Evolutionary conservation across 2,113 vertebrate genomes (phyloP).

Genomic region (Otolemur garnettii): DNA sequence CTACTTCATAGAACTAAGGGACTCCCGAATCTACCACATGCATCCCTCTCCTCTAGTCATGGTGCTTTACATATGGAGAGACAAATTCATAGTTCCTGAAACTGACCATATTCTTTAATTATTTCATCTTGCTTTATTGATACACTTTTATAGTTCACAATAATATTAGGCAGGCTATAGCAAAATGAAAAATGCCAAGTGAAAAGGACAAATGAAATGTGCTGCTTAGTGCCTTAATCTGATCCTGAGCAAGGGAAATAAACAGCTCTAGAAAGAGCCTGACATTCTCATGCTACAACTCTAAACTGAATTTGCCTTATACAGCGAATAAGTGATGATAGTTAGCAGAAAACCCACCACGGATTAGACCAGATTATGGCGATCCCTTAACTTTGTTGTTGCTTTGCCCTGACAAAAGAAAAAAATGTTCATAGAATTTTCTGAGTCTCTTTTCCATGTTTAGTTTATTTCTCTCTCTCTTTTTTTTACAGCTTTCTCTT

Average conservation of each 20-base stretch:
- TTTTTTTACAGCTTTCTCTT: not conserved
- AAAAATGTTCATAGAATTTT: constrained; percentile 23
- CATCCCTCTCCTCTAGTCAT: not conserved
- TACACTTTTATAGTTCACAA: constrained; percentile 42
- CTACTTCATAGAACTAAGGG: not conserved
- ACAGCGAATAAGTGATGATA: constrained; percentile 35
- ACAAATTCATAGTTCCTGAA: not conserved
- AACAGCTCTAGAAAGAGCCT: constrained; percentile 19
- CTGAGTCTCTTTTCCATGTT: not conserved
- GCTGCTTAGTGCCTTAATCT: constrained; percentile 49
- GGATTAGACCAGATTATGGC: not conserved
- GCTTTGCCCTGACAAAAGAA: not conserved
- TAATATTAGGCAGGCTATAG: not conserved
- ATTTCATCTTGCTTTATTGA: not conserved
- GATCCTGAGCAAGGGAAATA: constrained; percentile 42
- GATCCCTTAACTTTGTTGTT: not conserved
- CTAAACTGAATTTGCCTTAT: not conserved
- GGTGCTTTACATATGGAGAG: not conserved
- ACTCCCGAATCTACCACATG: not conserved
- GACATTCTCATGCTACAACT: constrained; percentile 32
- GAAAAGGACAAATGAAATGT: not conserved
- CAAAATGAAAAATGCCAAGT: constrained; percentile 1
- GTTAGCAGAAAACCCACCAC: constrained; percentile 51
- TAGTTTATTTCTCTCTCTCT: not conserved
- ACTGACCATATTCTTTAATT: not conserved